Conservation (phyloP, 2,888 invertebrate genomes). For the Gortyna flavago region DNA sequence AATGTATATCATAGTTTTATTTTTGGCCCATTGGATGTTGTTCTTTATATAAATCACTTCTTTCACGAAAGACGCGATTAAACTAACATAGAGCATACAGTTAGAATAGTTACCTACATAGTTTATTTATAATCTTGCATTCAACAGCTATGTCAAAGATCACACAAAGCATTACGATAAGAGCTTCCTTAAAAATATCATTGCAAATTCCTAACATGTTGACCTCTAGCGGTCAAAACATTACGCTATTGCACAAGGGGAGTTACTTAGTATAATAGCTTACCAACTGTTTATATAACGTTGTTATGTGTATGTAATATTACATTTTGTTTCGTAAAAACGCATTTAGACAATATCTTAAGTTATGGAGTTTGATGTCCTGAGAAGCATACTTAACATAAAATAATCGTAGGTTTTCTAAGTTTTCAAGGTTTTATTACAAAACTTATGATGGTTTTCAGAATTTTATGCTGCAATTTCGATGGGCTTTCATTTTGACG, state of each 20-base stretch:
- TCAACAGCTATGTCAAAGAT: conserved; percentile 11
- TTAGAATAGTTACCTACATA: neutral
- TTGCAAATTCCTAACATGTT: neutral
- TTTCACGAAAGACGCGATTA: neutral
- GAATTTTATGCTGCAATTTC: neutral
- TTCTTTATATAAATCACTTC: neutral
- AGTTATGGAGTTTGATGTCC: neutral
- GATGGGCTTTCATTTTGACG: no score
- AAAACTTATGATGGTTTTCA: neutral
- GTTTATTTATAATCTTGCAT: neutral
- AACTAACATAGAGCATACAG: neutral
- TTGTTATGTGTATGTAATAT: neutral
- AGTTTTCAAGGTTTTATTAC: no score
- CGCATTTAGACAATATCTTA: neutral
- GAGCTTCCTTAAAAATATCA: conserved; percentile 30
- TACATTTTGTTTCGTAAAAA: conserved; percentile 21
- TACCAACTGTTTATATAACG: conserved; percentile 28
- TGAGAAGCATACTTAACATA: neutral
- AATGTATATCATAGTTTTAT: no score
- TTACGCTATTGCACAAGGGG: conserved; percentile 27
- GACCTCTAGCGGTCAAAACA: conserved; percentile 13
- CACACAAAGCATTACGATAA: neutral
- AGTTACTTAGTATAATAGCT: neutral
- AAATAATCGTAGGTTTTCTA: neutral
- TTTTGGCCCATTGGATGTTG: neutral